Evolutionary conservation across 2,888 invertebrate species (phyloP).

Genomic region (Ethmia dodecea): DNA sequence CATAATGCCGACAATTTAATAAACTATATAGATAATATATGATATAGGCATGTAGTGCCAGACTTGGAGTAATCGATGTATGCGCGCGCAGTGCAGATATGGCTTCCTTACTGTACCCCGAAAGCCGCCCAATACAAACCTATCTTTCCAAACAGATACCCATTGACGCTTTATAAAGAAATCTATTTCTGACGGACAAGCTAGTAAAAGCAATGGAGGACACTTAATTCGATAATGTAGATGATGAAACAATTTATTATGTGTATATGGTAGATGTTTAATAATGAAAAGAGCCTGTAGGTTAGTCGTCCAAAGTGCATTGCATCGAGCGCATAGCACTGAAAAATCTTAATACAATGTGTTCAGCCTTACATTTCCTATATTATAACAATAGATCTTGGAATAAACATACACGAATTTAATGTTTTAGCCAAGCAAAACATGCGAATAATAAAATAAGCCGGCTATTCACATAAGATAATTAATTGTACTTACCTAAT

Average conservation of each 20-base stretch:
- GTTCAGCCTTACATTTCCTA: no score
- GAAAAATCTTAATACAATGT: no score
- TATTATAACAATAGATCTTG: no score
- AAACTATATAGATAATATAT: constrained; percentile 45
- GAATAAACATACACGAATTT: no score
- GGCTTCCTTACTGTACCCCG: constrained; percentile 37
- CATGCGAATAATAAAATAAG: no score
- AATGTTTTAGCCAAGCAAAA: no score
- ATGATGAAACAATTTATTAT: constrained; percentile 5
- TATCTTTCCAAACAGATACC: constrained; percentile 7
- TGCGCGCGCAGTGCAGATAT: constrained; percentile 63
- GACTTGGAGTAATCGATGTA: constrained; percentile 44
- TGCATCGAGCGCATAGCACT: constrained; percentile 19
- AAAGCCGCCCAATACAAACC: constrained; percentile 1
- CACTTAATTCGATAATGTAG: constrained; percentile 1
- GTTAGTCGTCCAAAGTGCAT: constrained; percentile 26
- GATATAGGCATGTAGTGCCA: constrained; percentile 43
- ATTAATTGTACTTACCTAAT: no score
- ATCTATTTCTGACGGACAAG: neutral
- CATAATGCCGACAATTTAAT: constrained; percentile 54
- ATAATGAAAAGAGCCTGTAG: constrained; percentile 21
- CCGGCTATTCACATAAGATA: no score
- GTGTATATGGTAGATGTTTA: constrained; percentile 13
- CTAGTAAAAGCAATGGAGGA: constrained; percentile 19
- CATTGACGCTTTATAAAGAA: constrained; percentile 23